Percentiles rank a stretch among this genome's conserved stretches.
These are phyloP conservation scores for Catocala sponsa DNA, from an alignment of 2,888 invertebrate genomes.

Conservation along the genomic window DNA sequence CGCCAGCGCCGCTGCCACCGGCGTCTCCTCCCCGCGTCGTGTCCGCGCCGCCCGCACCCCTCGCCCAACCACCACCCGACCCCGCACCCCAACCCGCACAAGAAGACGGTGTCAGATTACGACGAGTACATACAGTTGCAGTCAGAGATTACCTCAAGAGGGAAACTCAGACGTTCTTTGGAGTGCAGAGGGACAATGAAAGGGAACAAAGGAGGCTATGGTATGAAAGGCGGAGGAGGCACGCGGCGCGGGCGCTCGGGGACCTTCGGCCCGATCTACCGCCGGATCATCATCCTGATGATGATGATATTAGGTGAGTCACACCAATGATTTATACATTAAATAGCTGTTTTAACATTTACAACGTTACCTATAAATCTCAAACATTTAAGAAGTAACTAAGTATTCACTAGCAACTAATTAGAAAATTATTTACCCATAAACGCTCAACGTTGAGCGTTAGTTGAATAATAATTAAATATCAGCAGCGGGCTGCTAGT, in stretches of 20 bases:
- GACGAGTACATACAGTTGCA: conserved; percentile 78
- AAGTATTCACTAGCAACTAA: no score
- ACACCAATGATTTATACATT: no score
- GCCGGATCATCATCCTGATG: conserved; percentile 89
- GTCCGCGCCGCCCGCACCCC: conserved; percentile 69
- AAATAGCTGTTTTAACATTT: no score
- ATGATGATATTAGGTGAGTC: conserved; percentile 85
- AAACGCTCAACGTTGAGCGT: no score
- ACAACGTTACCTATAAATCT: no score
- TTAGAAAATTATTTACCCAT: no score
- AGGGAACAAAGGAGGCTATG: conserved; percentile 92
- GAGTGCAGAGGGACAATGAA: conserved; percentile 93
- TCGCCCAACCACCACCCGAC: conserved; percentile 66
- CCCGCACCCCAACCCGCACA: conserved; percentile 76
- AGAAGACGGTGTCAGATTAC: conserved; percentile 82
- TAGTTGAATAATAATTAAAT: no score
- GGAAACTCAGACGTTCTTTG: conserved; percentile 95
- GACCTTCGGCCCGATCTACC: conserved; percentile 88
- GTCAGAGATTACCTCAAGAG: conserved; percentile 91
- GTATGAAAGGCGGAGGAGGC: conserved; percentile 93
- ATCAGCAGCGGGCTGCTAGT: no score
- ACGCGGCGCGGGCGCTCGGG: conserved; percentile 91
- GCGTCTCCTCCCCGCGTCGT: conserved; percentile 81
- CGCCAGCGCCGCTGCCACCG: conserved; percentile 69
- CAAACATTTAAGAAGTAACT: no score